phyloP scores from a whole-genome alignment of 2,797 vertebrate genomes.

The Poecile montanus region DNA sequence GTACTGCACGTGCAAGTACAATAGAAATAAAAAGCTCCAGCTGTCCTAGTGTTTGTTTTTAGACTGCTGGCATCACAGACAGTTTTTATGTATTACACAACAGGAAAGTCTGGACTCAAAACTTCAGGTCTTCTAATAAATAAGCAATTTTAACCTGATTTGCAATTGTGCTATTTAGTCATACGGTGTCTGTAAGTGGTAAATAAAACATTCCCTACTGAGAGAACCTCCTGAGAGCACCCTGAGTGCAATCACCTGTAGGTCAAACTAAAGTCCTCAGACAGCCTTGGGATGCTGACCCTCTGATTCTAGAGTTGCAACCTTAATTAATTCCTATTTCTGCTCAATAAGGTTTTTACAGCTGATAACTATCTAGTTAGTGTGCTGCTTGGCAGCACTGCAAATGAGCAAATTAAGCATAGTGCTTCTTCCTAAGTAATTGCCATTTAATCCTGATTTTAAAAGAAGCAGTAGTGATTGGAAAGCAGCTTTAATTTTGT shows the following conservation, averaged over 20 bases:
- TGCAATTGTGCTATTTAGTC: neutral
- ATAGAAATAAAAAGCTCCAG: neutral
- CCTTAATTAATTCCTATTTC: slow-evolving; percentile 20
- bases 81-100: neutral
- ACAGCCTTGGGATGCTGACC: neutral
- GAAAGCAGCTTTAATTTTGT: neutral
- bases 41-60: neutral
- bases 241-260: neutral
- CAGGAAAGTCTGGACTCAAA: neutral
- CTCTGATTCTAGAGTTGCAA: neutral
- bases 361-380: neutral
- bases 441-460: neutral
- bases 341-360: slow-evolving; percentile 14
- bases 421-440: slow-evolving; percentile 8
- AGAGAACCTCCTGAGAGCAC: neutral
- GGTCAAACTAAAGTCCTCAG: neutral
- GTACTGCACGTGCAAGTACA: neutral
- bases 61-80: neutral
- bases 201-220: neutral
- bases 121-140: neutral
- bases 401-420: slow-evolving; percentile 43
- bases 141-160: neutral
- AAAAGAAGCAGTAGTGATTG: neutral
- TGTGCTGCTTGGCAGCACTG: neutral
- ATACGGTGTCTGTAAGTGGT: neutral